Evolutionary conservation across 2,888 invertebrate species (phyloP).

Genomic region (Stenodera caucasica): DNA sequence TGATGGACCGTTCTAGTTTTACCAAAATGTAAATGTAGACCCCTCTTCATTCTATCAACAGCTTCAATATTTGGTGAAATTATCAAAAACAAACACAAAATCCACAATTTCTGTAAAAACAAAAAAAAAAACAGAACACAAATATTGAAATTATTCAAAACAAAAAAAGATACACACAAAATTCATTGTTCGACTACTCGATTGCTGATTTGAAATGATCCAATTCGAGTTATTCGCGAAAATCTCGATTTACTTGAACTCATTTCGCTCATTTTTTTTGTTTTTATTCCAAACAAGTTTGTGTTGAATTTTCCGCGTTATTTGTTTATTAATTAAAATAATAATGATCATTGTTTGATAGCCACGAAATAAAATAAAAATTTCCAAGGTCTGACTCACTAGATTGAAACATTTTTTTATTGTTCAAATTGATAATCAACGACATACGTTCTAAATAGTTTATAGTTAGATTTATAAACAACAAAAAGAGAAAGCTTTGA

Average conservation of each 20-base stretch:
- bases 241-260: neutral
- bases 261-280: no score
- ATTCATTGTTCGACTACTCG: neutral
- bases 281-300: no score
- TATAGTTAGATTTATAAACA: neutral
- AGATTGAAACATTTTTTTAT: neutral
- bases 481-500: neutral
- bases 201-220: neutral
- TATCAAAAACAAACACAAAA: neutral
- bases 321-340: neutral
- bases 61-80: neutral
- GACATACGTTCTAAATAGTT: neutral
- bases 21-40: slow-evolving; percentile 21
- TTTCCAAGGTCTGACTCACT: neutral
- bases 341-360: neutral
- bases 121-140: neutral
- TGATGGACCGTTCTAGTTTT: slow-evolving; percentile 14
- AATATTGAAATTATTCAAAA: no score
- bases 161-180: neutral
- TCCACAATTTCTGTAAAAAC: neutral
- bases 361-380: no score
- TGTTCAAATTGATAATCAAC: neutral
- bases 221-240: no score
- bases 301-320: no score
- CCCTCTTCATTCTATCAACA: neutral